phyloP scores from a whole-genome alignment of 2,797 vertebrate species.

The Poliocrania exsul region DNA sequence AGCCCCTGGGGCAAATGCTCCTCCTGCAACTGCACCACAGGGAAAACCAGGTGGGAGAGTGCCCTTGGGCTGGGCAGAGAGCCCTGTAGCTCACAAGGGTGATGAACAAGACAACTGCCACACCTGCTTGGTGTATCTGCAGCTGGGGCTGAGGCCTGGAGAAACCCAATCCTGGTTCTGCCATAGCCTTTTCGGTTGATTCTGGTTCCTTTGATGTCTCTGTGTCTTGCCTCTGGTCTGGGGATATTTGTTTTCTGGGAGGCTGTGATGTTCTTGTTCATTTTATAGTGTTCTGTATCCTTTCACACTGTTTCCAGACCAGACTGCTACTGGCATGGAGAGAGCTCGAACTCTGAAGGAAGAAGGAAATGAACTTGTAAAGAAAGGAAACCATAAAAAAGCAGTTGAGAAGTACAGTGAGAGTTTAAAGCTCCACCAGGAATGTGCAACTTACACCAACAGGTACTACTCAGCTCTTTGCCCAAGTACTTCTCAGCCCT shows the following conservation, averaged over 20 bases:
- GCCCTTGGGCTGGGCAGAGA: not conserved
- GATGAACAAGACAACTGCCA: not conserved
- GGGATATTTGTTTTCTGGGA: not conserved
- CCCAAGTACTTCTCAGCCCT: not conserved
- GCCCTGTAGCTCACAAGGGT: not conserved
- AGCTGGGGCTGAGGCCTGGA: not conserved
- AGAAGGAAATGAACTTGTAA: slow-evolving; percentile 91
- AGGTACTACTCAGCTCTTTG: slow-evolving; percentile 75
- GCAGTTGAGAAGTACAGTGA: slow-evolving; percentile 92
- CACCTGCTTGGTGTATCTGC: not conserved
- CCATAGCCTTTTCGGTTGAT: not conserved
- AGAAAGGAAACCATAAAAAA: slow-evolving; percentile 88
- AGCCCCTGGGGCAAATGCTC: slow-evolving; percentile 19
- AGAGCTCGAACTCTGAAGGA: slow-evolving; percentile 85
- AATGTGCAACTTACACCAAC: slow-evolving; percentile 90
- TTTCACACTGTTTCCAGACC: slow-evolving; percentile 63
- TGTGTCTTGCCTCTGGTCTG: not conserved
- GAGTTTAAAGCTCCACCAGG: slow-evolving; percentile 83
- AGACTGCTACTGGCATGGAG: slow-evolving; percentile 74
- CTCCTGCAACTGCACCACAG: not conserved
- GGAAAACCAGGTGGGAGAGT: slow-evolving; percentile 56
- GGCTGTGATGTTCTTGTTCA: not conserved
- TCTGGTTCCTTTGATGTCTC: not conserved
- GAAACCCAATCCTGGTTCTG: not conserved
- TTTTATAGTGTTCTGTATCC: not conserved